Evolutionary conservation across 2,113 vertebrate species (phyloP).

Genomic region (Callorhinus ursinus): DNA sequence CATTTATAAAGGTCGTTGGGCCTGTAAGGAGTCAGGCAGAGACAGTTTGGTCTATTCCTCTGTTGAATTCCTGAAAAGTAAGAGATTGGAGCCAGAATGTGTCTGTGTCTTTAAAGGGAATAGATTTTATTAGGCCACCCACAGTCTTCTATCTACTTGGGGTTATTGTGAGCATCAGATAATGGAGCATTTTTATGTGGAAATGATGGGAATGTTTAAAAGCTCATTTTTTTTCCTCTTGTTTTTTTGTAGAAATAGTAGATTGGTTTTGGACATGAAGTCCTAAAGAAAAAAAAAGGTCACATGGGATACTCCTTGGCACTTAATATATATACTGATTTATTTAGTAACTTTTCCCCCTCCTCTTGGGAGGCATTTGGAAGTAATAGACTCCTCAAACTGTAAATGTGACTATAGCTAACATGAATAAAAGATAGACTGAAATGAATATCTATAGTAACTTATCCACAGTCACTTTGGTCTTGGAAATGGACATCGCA

Average conservation of each 20-base stretch:
- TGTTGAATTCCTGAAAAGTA: background rate
- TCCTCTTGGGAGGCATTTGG: slow-evolving; percentile 65
- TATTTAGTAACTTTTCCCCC: slow-evolving; percentile 44
- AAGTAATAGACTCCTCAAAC: slow-evolving; percentile 68
- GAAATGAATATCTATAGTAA: slow-evolving; percentile 68
- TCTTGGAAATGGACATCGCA: slow-evolving; percentile 41
- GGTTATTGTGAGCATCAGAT: background rate
- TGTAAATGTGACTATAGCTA: slow-evolving; percentile 58
- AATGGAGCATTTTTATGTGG: slow-evolving; percentile 8
- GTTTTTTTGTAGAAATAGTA: slow-evolving; percentile 28
- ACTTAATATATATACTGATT: slow-evolving; percentile 50
- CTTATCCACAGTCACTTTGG: slow-evolving; percentile 64
- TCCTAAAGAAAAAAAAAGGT: background rate
- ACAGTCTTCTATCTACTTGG: background rate
- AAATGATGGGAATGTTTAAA: slow-evolving; percentile 37
- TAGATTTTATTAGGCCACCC: slow-evolving; percentile 44
- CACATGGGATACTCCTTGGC: background rate
- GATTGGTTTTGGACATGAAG: background rate
- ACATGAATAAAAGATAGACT: slow-evolving; percentile 75
- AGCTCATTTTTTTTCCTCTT: background rate
- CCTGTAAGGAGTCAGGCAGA: slow-evolving; percentile 77
- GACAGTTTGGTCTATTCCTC: slow-evolving; percentile 75
- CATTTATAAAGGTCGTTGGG: slow-evolving; percentile 87
- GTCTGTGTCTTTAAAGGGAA: slow-evolving; percentile 4
- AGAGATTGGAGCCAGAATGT: background rate